Evolutionary conservation across 2,888 invertebrate species (phyloP).

Genomic region (Byasa hedistus): DNA sequence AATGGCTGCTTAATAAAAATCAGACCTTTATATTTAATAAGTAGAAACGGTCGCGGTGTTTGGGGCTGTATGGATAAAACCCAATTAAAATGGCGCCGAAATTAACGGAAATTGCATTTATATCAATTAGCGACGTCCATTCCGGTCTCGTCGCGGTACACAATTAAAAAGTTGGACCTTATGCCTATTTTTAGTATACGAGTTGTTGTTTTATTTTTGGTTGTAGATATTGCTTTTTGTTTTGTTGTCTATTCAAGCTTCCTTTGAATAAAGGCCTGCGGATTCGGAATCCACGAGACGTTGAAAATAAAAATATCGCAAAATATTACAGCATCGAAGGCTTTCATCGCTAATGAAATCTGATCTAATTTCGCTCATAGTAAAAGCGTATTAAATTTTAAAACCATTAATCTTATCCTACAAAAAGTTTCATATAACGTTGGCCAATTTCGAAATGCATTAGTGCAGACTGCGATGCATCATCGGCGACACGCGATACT

Average conservation of each 20-base stretch:
- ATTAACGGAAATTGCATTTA: constrained; percentile 30
- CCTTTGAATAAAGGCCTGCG: too few relatives aligned
- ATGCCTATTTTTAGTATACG: background rate
- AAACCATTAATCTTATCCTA: background rate
- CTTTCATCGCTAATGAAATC: background rate
- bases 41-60: background rate
- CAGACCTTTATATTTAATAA: too few relatives aligned
- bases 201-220: constrained; percentile 4
- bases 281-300: too few relatives aligned
- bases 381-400: background rate
- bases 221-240: background rate
- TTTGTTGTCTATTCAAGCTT: too few relatives aligned
- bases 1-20: too few relatives aligned
- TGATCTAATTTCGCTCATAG: background rate
- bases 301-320: too few relatives aligned
- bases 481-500: constrained; percentile 19
- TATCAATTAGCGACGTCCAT: constrained; percentile 23
- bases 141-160: constrained; percentile 13
- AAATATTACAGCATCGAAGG: background rate
- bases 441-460: constrained; percentile 21
- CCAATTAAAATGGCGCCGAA: constrained; percentile 23
- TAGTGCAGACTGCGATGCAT: constrained; percentile 18
- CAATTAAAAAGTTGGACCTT: constrained; percentile 9
- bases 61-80: constrained; percentile 23
- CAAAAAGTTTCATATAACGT: constrained; percentile 5